Percentiles rank a stretch among this genome's conserved stretches.
phyloP scores from a whole-genome alignment of 92 coral and sea anemone genomes.

The Porites rus region DNA sequence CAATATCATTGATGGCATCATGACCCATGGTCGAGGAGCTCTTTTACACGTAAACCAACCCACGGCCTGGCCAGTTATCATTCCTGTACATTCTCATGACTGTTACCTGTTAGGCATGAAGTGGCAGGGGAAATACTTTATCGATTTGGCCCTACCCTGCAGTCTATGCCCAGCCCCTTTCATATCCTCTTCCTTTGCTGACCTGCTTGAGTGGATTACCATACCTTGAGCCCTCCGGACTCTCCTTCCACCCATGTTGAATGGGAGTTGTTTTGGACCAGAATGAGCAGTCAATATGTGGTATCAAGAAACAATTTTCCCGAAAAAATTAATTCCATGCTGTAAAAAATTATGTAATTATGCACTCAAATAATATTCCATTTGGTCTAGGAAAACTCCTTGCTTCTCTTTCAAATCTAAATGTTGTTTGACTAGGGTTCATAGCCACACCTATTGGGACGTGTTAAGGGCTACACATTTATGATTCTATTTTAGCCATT shows the following conservation, averaged over 20 bases:
- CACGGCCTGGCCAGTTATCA: conserved; percentile 7
- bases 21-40: conserved; percentile 20
- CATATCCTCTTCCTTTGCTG: conserved; percentile 19
- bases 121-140: conserved; percentile 27
- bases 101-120: conserved; percentile 47
- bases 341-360: no score
- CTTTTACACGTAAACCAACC: conserved; percentile 8
- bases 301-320: no score
- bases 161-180: conserved; percentile 14
- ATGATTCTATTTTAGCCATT: no score
- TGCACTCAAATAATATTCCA: no score
- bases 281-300: no score
- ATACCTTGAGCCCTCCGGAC: conserved; percentile 39
- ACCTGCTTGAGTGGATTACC: conserved; percentile 32
- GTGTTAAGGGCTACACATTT: no score
- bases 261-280: no score
- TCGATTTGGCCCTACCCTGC: conserved; percentile 19
- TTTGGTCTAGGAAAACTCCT: no score
- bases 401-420: no score
- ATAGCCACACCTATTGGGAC: no score
- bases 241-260: conserved; percentile 10
- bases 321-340: no score
- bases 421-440: no score
- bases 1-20: conserved; percentile 21
- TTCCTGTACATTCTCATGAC: conserved; percentile 36